Percentiles rank a stretch among this genome's conserved stretches.
Conservation (phyloP, 2,797 vertebrate genomes). For the Distichodus sexfasciatus region DNA sequence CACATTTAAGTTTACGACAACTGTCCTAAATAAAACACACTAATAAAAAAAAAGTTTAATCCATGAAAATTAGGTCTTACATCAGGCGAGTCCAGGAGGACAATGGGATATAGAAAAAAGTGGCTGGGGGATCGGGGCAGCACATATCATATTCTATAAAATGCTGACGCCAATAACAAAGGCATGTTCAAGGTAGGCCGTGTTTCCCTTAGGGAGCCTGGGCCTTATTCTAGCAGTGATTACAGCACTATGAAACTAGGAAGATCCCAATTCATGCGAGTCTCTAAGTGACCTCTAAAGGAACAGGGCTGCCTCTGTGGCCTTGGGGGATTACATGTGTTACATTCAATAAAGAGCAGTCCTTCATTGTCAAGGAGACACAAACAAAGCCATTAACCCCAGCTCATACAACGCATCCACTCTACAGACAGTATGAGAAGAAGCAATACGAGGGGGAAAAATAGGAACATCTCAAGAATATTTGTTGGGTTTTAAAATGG, state of each 20-base stretch:
- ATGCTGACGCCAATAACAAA: slow-evolving; percentile 72
- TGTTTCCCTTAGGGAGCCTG: slow-evolving; percentile 65
- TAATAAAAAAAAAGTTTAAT: slow-evolving; percentile 16
- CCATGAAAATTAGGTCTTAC: slow-evolving; percentile 47
- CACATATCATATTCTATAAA: slow-evolving; percentile 68
- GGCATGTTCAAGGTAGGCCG: slow-evolving; percentile 55
- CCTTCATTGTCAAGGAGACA: slow-evolving; percentile 77
- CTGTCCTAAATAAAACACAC: slow-evolving; percentile 4
- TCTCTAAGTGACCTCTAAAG: slow-evolving; percentile 77
- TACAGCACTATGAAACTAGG: slow-evolving; percentile 74
- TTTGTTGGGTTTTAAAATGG: neutral
- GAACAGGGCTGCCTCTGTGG: slow-evolving; percentile 69
- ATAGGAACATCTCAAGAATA: slow-evolving; percentile 4
- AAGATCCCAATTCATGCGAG: slow-evolving; percentile 77
- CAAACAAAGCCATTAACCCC: slow-evolving; percentile 77
- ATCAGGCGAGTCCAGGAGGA: slow-evolving; percentile 47
- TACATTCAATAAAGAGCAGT: slow-evolving; percentile 80
- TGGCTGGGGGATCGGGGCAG: slow-evolving; percentile 63
- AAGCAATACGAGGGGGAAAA: neutral
- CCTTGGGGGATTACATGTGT: slow-evolving; percentile 79
- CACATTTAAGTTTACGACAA: slow-evolving; percentile 5
- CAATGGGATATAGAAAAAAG: slow-evolving; percentile 58
- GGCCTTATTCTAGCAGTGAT: slow-evolving; percentile 75
- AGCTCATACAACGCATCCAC: slow-evolving; percentile 57
- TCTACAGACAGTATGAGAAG: neutral